Evolutionary conservation across 2,113 vertebrate genomes (phyloP).

Genomic region (Psittacula cyanocephala): DNA sequence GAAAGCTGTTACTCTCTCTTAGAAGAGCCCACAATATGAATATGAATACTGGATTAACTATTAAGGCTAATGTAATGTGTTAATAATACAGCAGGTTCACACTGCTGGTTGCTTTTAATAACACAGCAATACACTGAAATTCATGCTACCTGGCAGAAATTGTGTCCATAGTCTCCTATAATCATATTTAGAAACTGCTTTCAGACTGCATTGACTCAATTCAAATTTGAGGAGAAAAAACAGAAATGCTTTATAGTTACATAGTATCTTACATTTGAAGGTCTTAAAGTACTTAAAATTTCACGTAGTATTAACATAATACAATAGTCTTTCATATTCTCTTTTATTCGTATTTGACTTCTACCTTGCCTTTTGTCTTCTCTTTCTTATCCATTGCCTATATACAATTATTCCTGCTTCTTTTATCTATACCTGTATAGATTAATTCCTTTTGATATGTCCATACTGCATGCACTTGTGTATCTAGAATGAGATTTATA

Average conservation of each 20-base stretch:
- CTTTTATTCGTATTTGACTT: background rate
- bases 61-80: slow-evolving; percentile 27
- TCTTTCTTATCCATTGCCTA: background rate
- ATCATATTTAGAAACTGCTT: background rate
- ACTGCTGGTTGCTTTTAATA: background rate
- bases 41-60: slow-evolving; percentile 30
- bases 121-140: slow-evolving; percentile 3
- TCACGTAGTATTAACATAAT: background rate
- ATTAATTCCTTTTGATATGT: slow-evolving; percentile 57
- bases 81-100: slow-evolving; percentile 50
- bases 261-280: background rate
- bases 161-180: background rate
- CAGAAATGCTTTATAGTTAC: background rate
- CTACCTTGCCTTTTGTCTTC: background rate
- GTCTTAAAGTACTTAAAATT: slow-evolving; percentile 17
- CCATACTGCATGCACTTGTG: background rate
- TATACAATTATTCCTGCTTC: slow-evolving; percentile 14
- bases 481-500: slow-evolving; percentile 12
- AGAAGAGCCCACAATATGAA: slow-evolving; percentile 33
- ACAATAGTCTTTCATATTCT: background rate
- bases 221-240: background rate
- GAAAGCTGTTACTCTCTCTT: slow-evolving; percentile 59
- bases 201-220: background rate
- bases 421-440: slow-evolving; percentile 35
- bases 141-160: background rate